These are phyloP conservation scores for Leiothrix lutea DNA, from an alignment of 2,113 vertebrate genomes.

Conservation along the genomic window DNA sequence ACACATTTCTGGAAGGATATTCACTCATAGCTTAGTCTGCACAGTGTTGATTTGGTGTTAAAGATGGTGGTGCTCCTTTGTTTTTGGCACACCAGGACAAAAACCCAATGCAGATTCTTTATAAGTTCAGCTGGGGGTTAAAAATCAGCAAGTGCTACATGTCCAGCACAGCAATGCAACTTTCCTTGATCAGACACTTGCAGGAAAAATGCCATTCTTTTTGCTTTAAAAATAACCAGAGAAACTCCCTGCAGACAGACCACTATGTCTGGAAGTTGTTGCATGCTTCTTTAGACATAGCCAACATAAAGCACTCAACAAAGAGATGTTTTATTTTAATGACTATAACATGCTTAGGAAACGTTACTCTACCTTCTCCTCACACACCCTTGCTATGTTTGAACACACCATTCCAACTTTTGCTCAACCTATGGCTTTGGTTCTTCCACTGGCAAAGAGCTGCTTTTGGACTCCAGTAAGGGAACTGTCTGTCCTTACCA, in stretches of 20 bases:
- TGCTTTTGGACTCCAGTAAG: slow-evolving; percentile 36
- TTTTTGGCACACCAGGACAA: background rate
- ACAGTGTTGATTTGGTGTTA: background rate
- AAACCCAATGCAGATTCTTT: background rate
- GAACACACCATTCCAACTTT: slow-evolving; percentile 31
- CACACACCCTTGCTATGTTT: slow-evolving; percentile 50
- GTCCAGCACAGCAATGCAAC: background rate
- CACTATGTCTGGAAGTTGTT: slow-evolving; percentile 49
- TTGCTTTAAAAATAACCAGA: slow-evolving; percentile 48
- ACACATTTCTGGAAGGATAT: background rate
- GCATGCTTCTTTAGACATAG: background rate
- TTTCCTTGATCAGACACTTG: background rate
- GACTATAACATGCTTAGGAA: slow-evolving; percentile 59
- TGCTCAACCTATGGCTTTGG: slow-evolving; percentile 41
- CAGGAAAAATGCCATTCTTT: slow-evolving; percentile 23
- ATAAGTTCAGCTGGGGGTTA: background rate
- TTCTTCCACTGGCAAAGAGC: slow-evolving; percentile 37
- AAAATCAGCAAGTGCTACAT: background rate
- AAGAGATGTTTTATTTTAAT: slow-evolving; percentile 63
- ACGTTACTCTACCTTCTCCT: slow-evolving; percentile 31
- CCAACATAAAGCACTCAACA: slow-evolving; percentile 42
- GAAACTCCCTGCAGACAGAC: slow-evolving; percentile 1
- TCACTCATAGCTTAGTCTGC: background rate
- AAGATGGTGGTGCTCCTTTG: background rate
- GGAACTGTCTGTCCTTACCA: slow-evolving; percentile 57